phyloP scores from a whole-genome alignment of 2,113 vertebrate genomes.

The Recurvirostra avosetta region DNA sequence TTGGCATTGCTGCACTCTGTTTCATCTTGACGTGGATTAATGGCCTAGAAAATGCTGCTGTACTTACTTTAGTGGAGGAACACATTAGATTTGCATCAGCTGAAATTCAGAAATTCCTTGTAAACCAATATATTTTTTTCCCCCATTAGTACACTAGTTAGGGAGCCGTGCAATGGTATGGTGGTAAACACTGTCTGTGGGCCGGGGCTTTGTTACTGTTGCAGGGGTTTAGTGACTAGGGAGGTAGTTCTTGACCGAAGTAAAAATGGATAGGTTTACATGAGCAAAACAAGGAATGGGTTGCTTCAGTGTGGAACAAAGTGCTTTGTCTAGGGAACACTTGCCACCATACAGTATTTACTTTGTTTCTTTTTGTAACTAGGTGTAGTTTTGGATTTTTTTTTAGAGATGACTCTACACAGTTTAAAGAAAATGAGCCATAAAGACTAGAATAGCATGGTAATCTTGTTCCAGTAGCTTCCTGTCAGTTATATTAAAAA shows the following conservation, averaged over 20 bases:
- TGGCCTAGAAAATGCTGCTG: constrained; percentile 62
- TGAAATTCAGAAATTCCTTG: constrained; percentile 22
- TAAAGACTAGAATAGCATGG: constrained; percentile 59
- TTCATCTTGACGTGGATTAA: constrained; percentile 67
- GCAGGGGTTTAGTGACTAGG: neutral
- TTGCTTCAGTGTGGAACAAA: constrained; percentile 38
- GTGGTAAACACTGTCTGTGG: neutral
- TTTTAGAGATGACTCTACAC: neutral
- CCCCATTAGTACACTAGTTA: neutral
- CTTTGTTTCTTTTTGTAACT: constrained; percentile 31
- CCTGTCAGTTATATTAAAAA: constrained; percentile 33
- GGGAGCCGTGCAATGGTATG: neutral
- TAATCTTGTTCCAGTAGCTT: constrained; percentile 76
- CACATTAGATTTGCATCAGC: constrained; percentile 36
- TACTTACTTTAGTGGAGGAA: constrained; percentile 47
- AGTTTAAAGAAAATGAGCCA: constrained; percentile 37
- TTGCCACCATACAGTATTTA: constrained; percentile 2
- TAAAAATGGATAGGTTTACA: neutral
- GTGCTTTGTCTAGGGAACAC: neutral
- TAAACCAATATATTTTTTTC: neutral
- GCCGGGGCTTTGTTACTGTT: neutral
- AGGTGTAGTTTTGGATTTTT: neutral
- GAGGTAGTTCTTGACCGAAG: neutral
- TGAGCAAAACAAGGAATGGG: constrained; percentile 1
- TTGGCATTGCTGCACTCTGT: constrained; percentile 52